Percentiles rank a stretch among this genome's conserved stretches.
Evolutionary conservation across 1,140 invertebrate genomes (phyloP).

Genomic region (Cepaea nemoralis): DNA sequence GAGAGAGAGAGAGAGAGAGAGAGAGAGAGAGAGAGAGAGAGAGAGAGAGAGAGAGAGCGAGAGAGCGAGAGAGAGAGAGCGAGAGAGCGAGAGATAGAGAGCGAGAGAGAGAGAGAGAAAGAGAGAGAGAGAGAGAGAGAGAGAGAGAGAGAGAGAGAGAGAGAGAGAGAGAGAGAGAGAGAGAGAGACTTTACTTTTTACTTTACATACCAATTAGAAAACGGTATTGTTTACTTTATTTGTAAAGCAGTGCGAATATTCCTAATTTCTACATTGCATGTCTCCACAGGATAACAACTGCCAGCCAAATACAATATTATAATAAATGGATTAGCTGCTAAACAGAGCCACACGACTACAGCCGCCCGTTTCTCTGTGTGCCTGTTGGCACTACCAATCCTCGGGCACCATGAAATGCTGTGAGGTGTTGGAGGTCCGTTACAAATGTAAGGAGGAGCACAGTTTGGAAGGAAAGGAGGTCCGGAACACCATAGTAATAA

Average conservation of each 20-base stretch:
- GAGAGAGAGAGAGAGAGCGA: background rate
- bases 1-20: constrained; percentile 1
- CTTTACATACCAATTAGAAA: too few relatives aligned
- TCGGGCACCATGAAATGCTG: constrained; percentile 9
- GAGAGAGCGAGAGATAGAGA: constrained; percentile 31
- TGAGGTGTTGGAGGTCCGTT: background rate
- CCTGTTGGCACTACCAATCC: background rate
- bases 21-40: background rate
- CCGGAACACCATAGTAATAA: constrained; percentile 19
- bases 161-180: constrained; percentile 3
- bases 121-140: background rate
- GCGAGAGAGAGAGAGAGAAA: background rate
- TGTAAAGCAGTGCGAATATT: too few relatives aligned
- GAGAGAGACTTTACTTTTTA: background rate
- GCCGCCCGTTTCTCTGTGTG: background rate
- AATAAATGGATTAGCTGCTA: too few relatives aligned
- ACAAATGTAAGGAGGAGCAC: constrained; percentile 14
- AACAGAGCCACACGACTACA: too few relatives aligned
- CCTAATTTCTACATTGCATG: too few relatives aligned
- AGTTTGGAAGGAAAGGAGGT: constrained; percentile 29
- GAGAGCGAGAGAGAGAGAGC: constrained; percentile 25
- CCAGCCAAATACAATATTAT: too few relatives aligned
- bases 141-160: constrained; percentile 24
- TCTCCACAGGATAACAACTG: too few relatives aligned
- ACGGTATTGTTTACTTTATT: too few relatives aligned